phyloP scores from a whole-genome alignment of 2,888 invertebrate genomes.

The Drosophila tanythrix region DNA sequence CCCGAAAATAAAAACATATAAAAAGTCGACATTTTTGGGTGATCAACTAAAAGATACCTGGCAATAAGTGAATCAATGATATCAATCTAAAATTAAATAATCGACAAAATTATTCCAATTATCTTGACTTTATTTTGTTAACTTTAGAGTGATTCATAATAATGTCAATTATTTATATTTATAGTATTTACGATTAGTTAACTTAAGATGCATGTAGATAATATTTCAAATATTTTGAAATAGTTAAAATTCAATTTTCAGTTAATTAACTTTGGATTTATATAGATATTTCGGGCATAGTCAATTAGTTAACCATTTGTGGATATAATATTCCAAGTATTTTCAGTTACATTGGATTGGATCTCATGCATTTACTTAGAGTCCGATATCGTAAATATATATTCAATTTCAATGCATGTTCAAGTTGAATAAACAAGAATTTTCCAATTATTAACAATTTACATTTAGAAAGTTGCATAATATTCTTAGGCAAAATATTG shows the following conservation, averaged over 20 bases:
- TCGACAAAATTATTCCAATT: background rate
- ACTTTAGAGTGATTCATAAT: background rate
- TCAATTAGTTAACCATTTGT: background rate
- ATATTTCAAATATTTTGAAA: background rate
- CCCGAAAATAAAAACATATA: conserved; percentile 28
- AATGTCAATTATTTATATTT: background rate
- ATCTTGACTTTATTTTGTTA: background rate
- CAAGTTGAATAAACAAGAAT: background rate
- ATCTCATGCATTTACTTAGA: background rate
- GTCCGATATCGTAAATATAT: background rate
- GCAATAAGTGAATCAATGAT: background rate
- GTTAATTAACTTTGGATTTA: background rate
- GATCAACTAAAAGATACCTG: conserved; percentile 35
- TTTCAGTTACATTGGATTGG: background rate
- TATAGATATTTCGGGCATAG: background rate
- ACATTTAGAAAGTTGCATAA: background rate
- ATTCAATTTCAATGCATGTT: background rate
- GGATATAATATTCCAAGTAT: background rate
- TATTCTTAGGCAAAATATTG: background rate
- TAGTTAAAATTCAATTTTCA: background rate
- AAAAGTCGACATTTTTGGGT: background rate
- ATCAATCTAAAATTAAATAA: conserved; percentile 1
- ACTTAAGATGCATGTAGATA: background rate
- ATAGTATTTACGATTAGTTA: too few relatives aligned
- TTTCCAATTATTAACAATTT: background rate